phyloP scores from a whole-genome alignment of 2,888 invertebrate species.

The Drosophila multiciliata region DNA sequence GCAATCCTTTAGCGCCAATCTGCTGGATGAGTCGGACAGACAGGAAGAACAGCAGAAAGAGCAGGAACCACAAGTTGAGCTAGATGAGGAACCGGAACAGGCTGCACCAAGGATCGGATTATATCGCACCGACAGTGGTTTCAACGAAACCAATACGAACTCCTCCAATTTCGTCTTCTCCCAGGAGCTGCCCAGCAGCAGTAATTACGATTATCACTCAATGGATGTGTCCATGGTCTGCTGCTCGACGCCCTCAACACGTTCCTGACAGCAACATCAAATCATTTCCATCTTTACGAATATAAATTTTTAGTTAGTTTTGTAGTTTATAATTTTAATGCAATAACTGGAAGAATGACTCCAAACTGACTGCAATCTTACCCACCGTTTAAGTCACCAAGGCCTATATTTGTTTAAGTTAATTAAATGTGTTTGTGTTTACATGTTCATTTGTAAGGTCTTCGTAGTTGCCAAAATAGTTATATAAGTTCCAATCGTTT shows the following conservation, averaged over 20 bases:
- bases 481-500: slow-evolving; percentile 41
- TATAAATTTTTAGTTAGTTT: slow-evolving; percentile 7
- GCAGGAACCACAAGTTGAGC: neutral
- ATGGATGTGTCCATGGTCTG: slow-evolving; percentile 69
- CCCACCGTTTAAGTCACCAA: slow-evolving; percentile 46
- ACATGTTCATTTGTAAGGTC: slow-evolving; percentile 24
- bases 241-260: slow-evolving; percentile 75
- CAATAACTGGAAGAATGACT: slow-evolving; percentile 43
- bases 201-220: slow-evolving; percentile 28
- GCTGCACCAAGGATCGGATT: slow-evolving; percentile 47
- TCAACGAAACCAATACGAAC: slow-evolving; percentile 80
- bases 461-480: slow-evolving; percentile 46
- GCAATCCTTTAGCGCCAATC: slow-evolving; percentile 82
- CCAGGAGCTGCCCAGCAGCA: slow-evolving; percentile 52
- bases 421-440: slow-evolving; percentile 23
- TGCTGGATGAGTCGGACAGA: slow-evolving; percentile 61
- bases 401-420: slow-evolving; percentile 41
- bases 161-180: slow-evolving; percentile 61
- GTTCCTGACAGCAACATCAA: slow-evolving; percentile 41
- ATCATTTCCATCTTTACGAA: neutral
- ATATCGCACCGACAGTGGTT: slow-evolving; percentile 84
- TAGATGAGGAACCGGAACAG: neutral
- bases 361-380: slow-evolving; percentile 35
- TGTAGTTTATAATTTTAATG: slow-evolving; percentile 20
- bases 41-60: slow-evolving; percentile 14